A percentile compares a stretch with the other conserved stretches of the same genome.
Evolutionary conservation across 1,140 invertebrate genomes (phyloP).

Genomic region (Drosophila novamexicana): DNA sequence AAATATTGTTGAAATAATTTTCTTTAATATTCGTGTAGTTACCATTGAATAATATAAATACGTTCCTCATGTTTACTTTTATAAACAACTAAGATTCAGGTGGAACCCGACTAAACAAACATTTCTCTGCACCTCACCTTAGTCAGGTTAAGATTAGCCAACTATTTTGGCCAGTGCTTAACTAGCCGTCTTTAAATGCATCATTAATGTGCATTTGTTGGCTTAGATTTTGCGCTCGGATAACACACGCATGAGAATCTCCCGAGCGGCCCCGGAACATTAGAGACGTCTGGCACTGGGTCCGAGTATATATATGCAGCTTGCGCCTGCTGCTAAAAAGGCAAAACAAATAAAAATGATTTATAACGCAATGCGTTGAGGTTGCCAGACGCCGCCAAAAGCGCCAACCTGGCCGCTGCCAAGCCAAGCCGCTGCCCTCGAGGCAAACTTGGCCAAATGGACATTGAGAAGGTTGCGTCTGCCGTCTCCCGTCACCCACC

Average conservation of each 20-base stretch:
- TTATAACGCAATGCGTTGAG: slow-evolving; percentile 81
- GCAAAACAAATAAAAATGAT: slow-evolving; percentile 82
- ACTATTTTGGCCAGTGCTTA: slow-evolving; percentile 29
- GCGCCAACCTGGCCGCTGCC: slow-evolving; percentile 62
- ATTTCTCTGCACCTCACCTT: background rate
- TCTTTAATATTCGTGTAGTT: no score
- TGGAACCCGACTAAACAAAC: background rate
- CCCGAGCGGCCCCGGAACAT: slow-evolving; percentile 39
- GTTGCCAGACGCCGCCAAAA: slow-evolving; percentile 76
- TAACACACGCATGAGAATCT: slow-evolving; percentile 72
- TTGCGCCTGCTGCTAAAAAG: slow-evolving; percentile 28
- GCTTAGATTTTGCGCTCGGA: slow-evolving; percentile 64
- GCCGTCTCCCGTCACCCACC: background rate
- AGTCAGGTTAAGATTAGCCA: slow-evolving; percentile 22
- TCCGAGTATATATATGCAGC: slow-evolving; percentile 25
- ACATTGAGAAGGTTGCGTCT: slow-evolving; percentile 67
- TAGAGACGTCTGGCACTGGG: slow-evolving; percentile 34
- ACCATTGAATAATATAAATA: no score
- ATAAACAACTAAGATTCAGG: background rate
- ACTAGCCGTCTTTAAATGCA: slow-evolving; percentile 57
- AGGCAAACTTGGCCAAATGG: slow-evolving; percentile 50
- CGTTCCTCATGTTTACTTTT: no score
- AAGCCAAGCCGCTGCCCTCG: slow-evolving; percentile 39
- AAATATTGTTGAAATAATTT: no score
- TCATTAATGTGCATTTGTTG: slow-evolving; percentile 80